A percentile compares a stretch with the other conserved stretches of the same genome.
phyloP scores from a whole-genome alignment of 2,888 invertebrate species.

The Tetramorium bicarinatum region DNA sequence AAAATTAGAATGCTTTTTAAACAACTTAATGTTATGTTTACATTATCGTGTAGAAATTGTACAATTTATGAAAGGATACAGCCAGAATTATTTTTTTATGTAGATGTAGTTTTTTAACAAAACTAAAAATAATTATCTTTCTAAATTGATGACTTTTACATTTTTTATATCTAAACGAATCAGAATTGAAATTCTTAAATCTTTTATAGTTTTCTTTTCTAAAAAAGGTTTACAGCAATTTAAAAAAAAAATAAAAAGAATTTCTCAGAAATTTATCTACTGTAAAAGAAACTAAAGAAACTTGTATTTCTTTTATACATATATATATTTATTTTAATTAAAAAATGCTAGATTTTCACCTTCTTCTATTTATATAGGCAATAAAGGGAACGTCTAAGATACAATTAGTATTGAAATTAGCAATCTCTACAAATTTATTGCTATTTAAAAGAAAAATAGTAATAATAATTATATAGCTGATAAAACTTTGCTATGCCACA shows the following conservation, averaged over 20 bases:
- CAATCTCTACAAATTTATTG: slow-evolving; percentile 8
- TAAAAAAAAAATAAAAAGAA: neutral
- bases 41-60: neutral
- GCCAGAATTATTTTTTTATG: neutral
- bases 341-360: neutral
- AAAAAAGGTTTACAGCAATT: neutral
- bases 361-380: neutral
- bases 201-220: neutral
- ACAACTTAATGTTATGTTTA: neutral
- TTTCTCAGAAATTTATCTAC: neutral
- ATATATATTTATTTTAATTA: neutral
- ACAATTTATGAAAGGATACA: neutral
- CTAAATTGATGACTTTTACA: neutral
- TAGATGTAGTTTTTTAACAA: neutral
- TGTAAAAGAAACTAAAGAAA: neutral
- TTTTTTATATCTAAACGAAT: neutral
- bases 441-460: neutral
- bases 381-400: neutral
- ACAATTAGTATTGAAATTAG: neutral
- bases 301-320: neutral
- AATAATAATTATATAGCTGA: neutral
- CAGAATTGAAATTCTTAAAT: neutral
- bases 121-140: neutral
- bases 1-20: neutral
- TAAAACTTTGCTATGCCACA: neutral